phyloP scores from a whole-genome alignment of 1,140 invertebrate genomes.

The Heliconius nattereri region DNA sequence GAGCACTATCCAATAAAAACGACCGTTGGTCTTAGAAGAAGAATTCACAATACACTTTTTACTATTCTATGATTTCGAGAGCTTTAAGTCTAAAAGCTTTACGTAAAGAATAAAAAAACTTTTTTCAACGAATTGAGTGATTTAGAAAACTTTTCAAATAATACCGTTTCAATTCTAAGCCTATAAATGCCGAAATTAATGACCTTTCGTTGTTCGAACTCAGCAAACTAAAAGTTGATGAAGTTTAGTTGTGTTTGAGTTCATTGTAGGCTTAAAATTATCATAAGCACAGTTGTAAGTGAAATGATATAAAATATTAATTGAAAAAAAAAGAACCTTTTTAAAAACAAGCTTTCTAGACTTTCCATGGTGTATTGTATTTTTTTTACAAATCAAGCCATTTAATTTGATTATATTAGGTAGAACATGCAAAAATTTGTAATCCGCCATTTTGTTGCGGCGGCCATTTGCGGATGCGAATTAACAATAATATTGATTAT shows the following conservation, averaged over 20 bases:
- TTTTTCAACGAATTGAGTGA: constrained; percentile 2
- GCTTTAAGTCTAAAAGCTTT: neutral
- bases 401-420: too few relatives aligned
- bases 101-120: neutral
- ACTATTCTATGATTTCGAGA: neutral
- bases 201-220: neutral
- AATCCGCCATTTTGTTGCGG: too few relatives aligned
- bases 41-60: constrained; percentile 5
- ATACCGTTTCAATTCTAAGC: constrained; percentile 4
- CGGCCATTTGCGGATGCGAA: too few relatives aligned
- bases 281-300: too few relatives aligned
- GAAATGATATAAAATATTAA: too few relatives aligned
- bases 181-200: constrained; percentile 1
- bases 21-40: neutral
- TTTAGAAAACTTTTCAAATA: constrained; percentile 1
- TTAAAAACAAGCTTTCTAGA: too few relatives aligned
- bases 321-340: too few relatives aligned
- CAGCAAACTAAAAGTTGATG: neutral
- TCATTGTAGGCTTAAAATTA: too few relatives aligned
- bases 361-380: too few relatives aligned
- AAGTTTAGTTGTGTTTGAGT: neutral
- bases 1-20: constrained; percentile 2
- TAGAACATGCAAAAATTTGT: too few relatives aligned
- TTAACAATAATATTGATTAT: too few relatives aligned
- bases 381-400: too few relatives aligned